These are phyloP conservation scores for Tetramorium parvispinum DNA, from an alignment of 1,140 invertebrate genomes.

Conservation along the genomic window DNA sequence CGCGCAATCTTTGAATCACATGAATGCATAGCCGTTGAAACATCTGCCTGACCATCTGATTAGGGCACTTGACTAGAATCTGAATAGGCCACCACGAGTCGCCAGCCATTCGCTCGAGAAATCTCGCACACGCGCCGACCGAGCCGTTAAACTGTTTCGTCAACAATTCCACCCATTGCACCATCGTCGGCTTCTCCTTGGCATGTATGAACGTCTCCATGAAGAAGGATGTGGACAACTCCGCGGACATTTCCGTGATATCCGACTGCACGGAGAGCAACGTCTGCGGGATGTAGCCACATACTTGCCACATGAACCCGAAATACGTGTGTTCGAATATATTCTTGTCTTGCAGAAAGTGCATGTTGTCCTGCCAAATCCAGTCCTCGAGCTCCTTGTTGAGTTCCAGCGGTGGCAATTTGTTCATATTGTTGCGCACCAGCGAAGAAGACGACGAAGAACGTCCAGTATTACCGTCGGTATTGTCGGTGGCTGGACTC, in stretches of 20 bases:
- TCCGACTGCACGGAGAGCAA: slow-evolving; percentile 91
- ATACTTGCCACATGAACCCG: slow-evolving; percentile 98
- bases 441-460: slow-evolving; percentile 66
- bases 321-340: slow-evolving; percentile 98
- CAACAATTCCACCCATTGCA: slow-evolving; percentile 97
- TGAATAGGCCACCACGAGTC: slow-evolving; percentile 98
- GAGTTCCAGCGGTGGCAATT: slow-evolving; percentile 86
- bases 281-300: slow-evolving; percentile 96
- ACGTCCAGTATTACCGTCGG: slow-evolving; percentile 30
- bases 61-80: slow-evolving; percentile 97
- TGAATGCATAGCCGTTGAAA: slow-evolving; percentile 97
- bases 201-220: slow-evolving; percentile 98
- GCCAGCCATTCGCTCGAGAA: slow-evolving; percentile 95
- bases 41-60: slow-evolving; percentile 98
- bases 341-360: slow-evolving; percentile 97
- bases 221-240: slow-evolving; percentile 97
- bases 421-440: slow-evolving; percentile 74
- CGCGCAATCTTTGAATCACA: slow-evolving; percentile 94
- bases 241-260: slow-evolving; percentile 93
- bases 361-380: slow-evolving; percentile 98
- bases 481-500: slow-evolving; percentile 69
- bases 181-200: slow-evolving; percentile 98
- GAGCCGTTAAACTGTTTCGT: slow-evolving; percentile 97
- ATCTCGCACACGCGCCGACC: slow-evolving; percentile 96
- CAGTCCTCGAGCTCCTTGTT: slow-evolving; percentile 94